Base-by-base conservation (phyloP, 2,888 invertebrate species). In the Sycophila texana region DNA sequence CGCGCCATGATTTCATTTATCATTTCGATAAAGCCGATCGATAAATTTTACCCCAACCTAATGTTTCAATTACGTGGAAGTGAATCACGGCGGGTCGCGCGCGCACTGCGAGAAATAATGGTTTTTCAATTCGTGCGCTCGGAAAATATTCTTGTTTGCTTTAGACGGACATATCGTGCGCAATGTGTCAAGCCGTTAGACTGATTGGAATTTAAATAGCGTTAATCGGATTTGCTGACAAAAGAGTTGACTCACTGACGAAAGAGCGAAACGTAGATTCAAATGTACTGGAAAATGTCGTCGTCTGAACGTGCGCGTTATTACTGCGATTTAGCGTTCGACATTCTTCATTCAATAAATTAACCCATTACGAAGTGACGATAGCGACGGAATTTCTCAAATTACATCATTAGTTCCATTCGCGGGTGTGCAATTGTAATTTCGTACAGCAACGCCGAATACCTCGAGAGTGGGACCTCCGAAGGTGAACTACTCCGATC, bases 41-140 rank as follows among this genome's bases (percentile, higher is more conserved):
- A 79, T 79, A 71, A 75, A 80, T 65, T 70, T 77, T 76, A 60
- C 58, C 47, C 51, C 14, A 14, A 55, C 55, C 72, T 73, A 76
- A 76, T 76, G 70, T 77, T 76, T 77, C 74, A 80, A 80, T 80
- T 70, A 77, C 20, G 55, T 18, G 79, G 51, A 73, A 80, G 71
- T 26, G 66, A 75, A 75, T 79, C 74, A 67, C 66, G 73, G 20
- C 39, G 3, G 60, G 39, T 49, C 49, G 53, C 58, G 4, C 7
- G 57, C 65, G 13, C 10, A n/a, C 30, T 18, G 20, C n/a, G 39
- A 55, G 58, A 57, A 60, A 47, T 20, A 77, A 30, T 66, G 20
- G 13, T 58, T 66, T 77, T 66, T 72, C 58, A 77, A 71, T 65
- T 22, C 30, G 67, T 22, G 10, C 22, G 39, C 10, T 58, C 20